Evolutionary conservation across 2,888 invertebrate genomes (phyloP).

Genomic region (Oxytorus armatus): DNA sequence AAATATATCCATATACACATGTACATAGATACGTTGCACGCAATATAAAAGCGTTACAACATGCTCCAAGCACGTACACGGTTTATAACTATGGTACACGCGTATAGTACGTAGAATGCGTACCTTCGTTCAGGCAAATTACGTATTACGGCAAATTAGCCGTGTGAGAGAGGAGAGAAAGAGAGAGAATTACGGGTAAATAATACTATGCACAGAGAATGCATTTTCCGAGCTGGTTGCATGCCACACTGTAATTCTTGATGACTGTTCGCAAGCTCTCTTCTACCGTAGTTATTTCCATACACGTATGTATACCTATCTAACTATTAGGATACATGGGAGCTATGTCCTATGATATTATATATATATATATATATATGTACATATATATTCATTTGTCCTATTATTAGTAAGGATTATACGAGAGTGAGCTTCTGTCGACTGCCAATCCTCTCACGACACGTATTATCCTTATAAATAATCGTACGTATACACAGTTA

Average conservation of each 20-base stretch:
- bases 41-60: slow-evolving; percentile 51
- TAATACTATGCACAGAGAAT: slow-evolving; percentile 50
- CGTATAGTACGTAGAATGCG: slow-evolving; percentile 46
- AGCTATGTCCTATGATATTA: background rate
- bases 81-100: slow-evolving; percentile 2
- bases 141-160: slow-evolving; percentile 69
- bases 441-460: slow-evolving; percentile 42
- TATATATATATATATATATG: background rate
- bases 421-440: slow-evolving; percentile 58
- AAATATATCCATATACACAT: slow-evolving; percentile 29
- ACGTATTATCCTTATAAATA: slow-evolving; percentile 2
- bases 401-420: slow-evolving; percentile 40
- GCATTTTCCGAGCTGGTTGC: slow-evolving; percentile 59
- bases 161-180: slow-evolving; percentile 45
- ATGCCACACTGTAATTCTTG: slow-evolving; percentile 62
- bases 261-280: slow-evolving; percentile 58
- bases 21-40: slow-evolving; percentile 50
- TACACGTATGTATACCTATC: slow-evolving; percentile 29
- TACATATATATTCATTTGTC: slow-evolving; percentile 22
- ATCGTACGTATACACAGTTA: background rate
- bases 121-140: slow-evolving; percentile 66
- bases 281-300: slow-evolving; percentile 11
- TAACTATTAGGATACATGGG: slow-evolving; percentile 10
- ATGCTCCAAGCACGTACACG: slow-evolving; percentile 21
- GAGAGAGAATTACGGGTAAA: slow-evolving; percentile 43